These are phyloP conservation scores for Telenomus remus DNA, from an alignment of 1,140 invertebrate genomes.

Conservation along the genomic window DNA sequence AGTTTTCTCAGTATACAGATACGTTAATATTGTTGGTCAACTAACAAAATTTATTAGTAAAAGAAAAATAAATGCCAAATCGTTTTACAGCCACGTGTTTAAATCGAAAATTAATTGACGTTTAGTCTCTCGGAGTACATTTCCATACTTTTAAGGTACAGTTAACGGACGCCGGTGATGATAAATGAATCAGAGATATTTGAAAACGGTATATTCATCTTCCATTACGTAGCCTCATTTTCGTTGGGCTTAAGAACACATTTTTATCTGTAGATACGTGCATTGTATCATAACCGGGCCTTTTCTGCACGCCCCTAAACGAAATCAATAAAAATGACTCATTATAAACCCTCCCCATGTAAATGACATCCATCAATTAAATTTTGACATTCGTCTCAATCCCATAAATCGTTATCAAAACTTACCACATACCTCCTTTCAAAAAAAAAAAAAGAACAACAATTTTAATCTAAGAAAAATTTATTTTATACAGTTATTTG, in stretches of 20 bases:
- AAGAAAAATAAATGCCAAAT: too few relatives aligned
- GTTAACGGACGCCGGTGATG: conserved; percentile 8
- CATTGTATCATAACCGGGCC: neutral
- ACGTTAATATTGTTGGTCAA: too few relatives aligned
- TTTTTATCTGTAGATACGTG: neutral
- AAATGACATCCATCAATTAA: conserved; percentile 1
- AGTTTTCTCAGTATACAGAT: too few relatives aligned
- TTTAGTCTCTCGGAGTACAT: neutral
- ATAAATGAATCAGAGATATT: conserved; percentile 16
- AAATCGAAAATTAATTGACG: neutral
- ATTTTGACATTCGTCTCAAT: conserved; percentile 7
- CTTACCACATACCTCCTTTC: neutral
- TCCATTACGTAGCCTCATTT: conserved; percentile 3
- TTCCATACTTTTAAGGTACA: conserved; percentile 8
- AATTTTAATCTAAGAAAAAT: too few relatives aligned
- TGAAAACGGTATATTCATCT: conserved; percentile 9
- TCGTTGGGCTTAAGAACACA: neutral
- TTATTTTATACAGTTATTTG: too few relatives aligned
- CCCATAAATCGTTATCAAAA: neutral
- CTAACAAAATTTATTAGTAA: too few relatives aligned
- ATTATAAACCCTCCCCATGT: neutral
- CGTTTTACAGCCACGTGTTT: too few relatives aligned
- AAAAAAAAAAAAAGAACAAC: too few relatives aligned
- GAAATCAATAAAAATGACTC: neutral
- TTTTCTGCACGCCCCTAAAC: neutral